phyloP scores from a whole-genome alignment of 2,888 invertebrate species.

The Oscheius myriophilus region DNA sequence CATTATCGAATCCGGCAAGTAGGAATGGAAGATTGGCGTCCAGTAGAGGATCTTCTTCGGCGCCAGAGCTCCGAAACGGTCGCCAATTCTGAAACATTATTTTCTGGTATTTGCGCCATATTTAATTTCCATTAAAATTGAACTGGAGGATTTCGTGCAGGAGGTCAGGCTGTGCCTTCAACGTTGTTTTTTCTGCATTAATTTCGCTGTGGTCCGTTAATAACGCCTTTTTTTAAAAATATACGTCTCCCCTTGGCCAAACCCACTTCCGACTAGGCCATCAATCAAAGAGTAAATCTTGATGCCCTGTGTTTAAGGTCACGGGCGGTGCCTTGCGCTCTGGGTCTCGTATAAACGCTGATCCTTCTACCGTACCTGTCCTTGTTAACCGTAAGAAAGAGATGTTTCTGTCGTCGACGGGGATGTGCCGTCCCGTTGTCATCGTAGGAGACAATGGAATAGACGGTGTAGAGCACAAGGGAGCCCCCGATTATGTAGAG shows the following conservation, averaged over 20 bases:
- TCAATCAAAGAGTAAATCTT: too few species aligned
- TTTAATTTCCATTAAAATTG: too few species aligned
- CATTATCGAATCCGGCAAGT: conserved; percentile 14
- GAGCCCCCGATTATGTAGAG: conserved; percentile 27
- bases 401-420: conserved; percentile 45
- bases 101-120: neutral
- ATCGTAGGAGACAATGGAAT: conserved; percentile 51
- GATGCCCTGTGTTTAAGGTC: neutral
- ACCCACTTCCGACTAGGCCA: too few species aligned
- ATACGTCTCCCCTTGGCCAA: too few species aligned
- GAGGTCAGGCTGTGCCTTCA: too few species aligned
- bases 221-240: too few species aligned
- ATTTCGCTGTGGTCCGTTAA: too few species aligned
- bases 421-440: conserved; percentile 19
- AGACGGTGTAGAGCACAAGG: conserved; percentile 44
- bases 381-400: conserved; percentile 55
- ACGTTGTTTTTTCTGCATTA: too few species aligned
- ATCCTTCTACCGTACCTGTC: conserved; percentile 31
- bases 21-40: conserved; percentile 59
- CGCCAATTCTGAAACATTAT: conserved; percentile 43
- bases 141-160: too few species aligned
- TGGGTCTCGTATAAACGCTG: too few species aligned
- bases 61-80: conserved; percentile 46
- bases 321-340: too few species aligned
- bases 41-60: conserved; percentile 63